Conservation (phyloP, 2,113 vertebrate species). For the Anarrhichthys ocellatus region DNA sequence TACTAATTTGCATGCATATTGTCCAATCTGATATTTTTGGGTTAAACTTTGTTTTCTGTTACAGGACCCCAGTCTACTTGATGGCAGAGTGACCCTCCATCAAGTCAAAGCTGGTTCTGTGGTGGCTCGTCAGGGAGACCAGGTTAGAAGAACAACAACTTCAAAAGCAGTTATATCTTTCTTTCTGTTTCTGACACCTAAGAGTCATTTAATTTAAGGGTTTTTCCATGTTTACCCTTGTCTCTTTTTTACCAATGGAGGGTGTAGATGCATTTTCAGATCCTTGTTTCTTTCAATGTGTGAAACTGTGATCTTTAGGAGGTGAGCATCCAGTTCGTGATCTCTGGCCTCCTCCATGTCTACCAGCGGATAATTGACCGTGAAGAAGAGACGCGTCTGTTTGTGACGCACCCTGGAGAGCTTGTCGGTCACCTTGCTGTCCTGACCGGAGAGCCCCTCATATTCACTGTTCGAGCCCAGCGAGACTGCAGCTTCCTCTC, state of each 20-base stretch:
- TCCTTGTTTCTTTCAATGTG: not conserved
- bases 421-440: conserved; percentile 94
- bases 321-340: conserved; percentile 93
- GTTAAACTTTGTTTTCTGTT: not conserved
- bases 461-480: conserved; percentile 93
- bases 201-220: not conserved
- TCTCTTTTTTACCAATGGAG: not conserved
- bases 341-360: conserved; percentile 93
- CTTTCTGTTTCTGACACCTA: not conserved
- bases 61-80: conserved; percentile 87
- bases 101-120: conserved; percentile 93
- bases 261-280: not conserved
- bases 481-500: conserved; percentile 94
- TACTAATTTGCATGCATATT: not conserved
- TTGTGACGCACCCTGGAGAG: conserved; percentile 93
- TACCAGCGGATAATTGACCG: conserved; percentile 94
- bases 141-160: conserved; percentile 83
- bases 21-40: not conserved
- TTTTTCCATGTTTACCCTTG: not conserved
- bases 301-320: conserved; percentile 83
- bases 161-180: not conserved
- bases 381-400: conserved; percentile 91
- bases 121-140: conserved; percentile 93
- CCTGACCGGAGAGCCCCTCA: conserved; percentile 94
- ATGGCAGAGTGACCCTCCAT: conserved; percentile 89